Base-by-base conservation (phyloP, 2,797 vertebrate genomes). In the Crenichthys baileyi region DNA sequence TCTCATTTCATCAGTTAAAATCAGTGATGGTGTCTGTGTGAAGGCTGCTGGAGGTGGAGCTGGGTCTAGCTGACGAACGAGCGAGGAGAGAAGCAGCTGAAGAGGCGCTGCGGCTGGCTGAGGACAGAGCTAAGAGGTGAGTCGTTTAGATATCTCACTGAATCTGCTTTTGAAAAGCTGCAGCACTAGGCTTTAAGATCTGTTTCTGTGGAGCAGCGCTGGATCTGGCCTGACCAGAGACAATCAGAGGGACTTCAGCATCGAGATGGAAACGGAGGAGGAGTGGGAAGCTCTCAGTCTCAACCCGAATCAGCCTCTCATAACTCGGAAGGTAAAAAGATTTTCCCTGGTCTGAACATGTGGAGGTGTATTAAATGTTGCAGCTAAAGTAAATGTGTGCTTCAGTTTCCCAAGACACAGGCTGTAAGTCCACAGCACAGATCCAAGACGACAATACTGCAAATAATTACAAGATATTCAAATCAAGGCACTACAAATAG, bases 201-300 rank as follows among this genome's bases (percentile, higher is more conserved):
- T 67, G n/a, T 75, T 20, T 74, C 73, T 86, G 31, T 88, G 73
- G 7, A 60, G 36, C 85, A 96, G 96, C 0, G 87, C 91, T 79
- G 92, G 89, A 71, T 88, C 79, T 41, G 91, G 88, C 73, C 83
- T 86, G 53, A 95, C 94, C 85, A 92, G 94, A 80, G 89, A 94
- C 58, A n/a, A 61, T 73, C 92, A 91, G 73, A 93, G 93, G n/a
- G 97, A 98, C 70, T 96, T 95, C 89, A 94, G 91, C 24, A 93
- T 98, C 78, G 96, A 97, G 76, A 92, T 98, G 94, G 97, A 97
- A 7, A 73, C 93, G 0, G 97, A 98, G 1, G 97, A 97, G 3
- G 97, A 97, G 79, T 96, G 95, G 87, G 96, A 97, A 44, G 95
- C 96, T 41, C 92, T 97, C 39, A 96, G 96, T 71, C 95, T 98